Evolutionary conservation across 2,797 vertebrate genomes (phyloP).

Genomic region (Smutsia temminckii): DNA sequence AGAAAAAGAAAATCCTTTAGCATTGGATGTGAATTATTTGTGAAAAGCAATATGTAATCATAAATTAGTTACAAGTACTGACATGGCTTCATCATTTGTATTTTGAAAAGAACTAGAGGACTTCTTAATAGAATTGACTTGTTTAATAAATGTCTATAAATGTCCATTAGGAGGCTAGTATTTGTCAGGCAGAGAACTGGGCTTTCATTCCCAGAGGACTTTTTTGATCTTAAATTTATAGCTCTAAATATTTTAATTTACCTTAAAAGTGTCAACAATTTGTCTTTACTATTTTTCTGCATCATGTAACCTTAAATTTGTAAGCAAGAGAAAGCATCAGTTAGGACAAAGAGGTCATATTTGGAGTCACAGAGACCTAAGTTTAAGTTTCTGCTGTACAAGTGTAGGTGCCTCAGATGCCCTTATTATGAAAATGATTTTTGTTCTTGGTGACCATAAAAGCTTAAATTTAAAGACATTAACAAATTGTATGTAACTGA

Average conservation of each 20-base stretch:
- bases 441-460: background rate
- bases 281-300: background rate
- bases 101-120: background rate
- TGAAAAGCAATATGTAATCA: background rate
- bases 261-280: background rate
- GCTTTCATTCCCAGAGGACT: background rate
- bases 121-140: background rate
- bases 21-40: background rate
- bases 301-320: background rate
- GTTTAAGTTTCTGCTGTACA: background rate
- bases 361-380: background rate
- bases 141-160: background rate
- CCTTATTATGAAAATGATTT: background rate
- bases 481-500: background rate
- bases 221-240: conserved; percentile 10
- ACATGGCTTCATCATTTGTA: background rate
- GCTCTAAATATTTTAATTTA: background rate
- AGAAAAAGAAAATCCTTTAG: background rate
- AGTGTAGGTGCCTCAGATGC: background rate
- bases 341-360: background rate
- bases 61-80: background rate
- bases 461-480: background rate
- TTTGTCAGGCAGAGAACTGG: background rate
- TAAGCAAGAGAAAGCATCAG: background rate
- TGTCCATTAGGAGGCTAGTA: background rate